Evolutionary conservation across 2,888 invertebrate species (phyloP), one percentile per base, ranked within the genome.

Genomic region (Peribatodes rhomboidaria): DNA sequence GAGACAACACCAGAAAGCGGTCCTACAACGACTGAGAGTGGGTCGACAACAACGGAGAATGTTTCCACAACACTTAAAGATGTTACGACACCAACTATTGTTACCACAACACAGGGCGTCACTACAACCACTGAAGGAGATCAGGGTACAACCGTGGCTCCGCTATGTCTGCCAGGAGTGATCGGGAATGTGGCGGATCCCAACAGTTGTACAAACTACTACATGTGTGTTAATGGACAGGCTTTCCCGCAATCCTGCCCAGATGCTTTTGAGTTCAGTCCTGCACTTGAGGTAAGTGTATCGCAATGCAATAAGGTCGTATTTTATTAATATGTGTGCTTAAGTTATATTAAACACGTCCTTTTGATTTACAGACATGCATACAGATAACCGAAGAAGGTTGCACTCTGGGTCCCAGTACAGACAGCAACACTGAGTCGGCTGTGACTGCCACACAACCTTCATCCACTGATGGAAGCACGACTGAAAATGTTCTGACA

Each of bases 371-470:
- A 11, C 70, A 80, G 79, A 37, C 44, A 1, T 79, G 80, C 52
- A 71, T 74, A 4, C 22, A 49, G 0, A 79, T 79, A 8, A 67
- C 73, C 2, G 75, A 75, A 42, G 79, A 79, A 0, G 80, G 80
- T 2, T 80, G 80, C 31, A 80, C 79, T 0, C 44, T 71, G 3
- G 69, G 66, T 1, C 20, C 68, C 0, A 35, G 31, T 2, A 60
- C 58, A 14, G 61, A 39, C 14, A 33, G 39, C 27, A 53, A 27
- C 27, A 27, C 53, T 13, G 53, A 14, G 20, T 4, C 53, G 1
- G 41, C 53, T 41, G 39, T 22, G 2, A 39, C 37, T 11, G 41
- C 39, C 14, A 22, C 27, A 41, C 39, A 0, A 14, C 11, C 49
- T 16, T 10, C 31, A 6, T 22, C 46, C 13, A 22, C 46, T 7